Evolutionary conservation across 2,797 vertebrate species (phyloP).

Genomic region (Miichthys miiuy): DNA sequence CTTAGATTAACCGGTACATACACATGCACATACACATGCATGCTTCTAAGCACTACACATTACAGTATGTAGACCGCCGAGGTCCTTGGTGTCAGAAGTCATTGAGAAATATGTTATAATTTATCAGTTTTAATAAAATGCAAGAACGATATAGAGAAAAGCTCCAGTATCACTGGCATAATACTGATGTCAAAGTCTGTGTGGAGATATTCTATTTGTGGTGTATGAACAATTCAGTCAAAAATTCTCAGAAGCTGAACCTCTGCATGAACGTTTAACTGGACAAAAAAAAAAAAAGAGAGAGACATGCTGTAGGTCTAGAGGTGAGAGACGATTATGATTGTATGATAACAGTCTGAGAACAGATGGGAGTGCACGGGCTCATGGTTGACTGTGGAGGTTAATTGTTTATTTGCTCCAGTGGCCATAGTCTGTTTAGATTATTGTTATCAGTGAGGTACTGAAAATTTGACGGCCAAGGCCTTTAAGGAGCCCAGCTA

Average conservation of each 20-base stretch:
- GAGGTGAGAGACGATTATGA: slow-evolving; percentile 54
- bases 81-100: background rate
- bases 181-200: background rate
- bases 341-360: slow-evolving; percentile 61
- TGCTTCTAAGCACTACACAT: background rate
- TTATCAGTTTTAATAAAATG: background rate
- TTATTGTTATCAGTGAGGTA: slow-evolving; percentile 78
- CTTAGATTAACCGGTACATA: background rate
- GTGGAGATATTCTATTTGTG: background rate
- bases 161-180: background rate
- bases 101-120: background rate
- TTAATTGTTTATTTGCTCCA: slow-evolving; percentile 84
- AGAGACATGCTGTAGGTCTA: slow-evolving; percentile 39
- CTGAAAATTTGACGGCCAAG: slow-evolving; percentile 59
- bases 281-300: slow-evolving; percentile 25
- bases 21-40: no score
- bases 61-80: no score
- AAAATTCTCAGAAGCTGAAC: slow-evolving; percentile 11
- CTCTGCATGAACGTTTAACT: slow-evolving; percentile 19
- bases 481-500: slow-evolving; percentile 61
- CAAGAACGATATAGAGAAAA: background rate
- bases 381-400: slow-evolving; percentile 71
- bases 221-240: slow-evolving; percentile 17
- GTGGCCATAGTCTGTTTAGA: slow-evolving; percentile 74
- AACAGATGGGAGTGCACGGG: slow-evolving; percentile 70